Evolutionary conservation across 2,797 vertebrate species (phyloP), one percentile per base, ranked within the genome.

Genomic region (Lateolabrax maculatus): DNA sequence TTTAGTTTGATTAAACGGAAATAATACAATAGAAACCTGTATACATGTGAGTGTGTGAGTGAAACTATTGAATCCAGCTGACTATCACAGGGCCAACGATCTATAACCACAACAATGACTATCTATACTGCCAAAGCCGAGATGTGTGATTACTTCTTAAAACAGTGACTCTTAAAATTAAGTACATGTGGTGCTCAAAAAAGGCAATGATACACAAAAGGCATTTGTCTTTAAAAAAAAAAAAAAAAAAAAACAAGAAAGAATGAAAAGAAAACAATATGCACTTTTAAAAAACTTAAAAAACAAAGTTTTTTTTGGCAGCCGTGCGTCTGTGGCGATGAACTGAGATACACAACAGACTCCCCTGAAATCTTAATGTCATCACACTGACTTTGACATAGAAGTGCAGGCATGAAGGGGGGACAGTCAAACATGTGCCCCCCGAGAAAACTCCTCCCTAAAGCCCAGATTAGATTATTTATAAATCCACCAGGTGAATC

Each of bases 151-250:
- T 79, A 84, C 83, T 89, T 89, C 67, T 71, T 72, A 61, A 74
- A 87, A 90, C 77, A 78, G 79, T 86, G 84, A 91, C 77, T 83
- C 76, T 89, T 81, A 84, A 92, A 92, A 85, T 89, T 86, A 94
- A 93, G 92, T 90, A 92, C 84, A 90, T 81, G 71, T 84, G 90
- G 92, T 92, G 90, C 73, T 93, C 71, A 69, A 83, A 82, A 84
- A 67, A 91, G 88, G 87, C 85, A 85, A 90, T 78, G 83, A 86
- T 81, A 90, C 79, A 88, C 68, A 71, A 90, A 83, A 93, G 83
- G 86, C 88, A 83, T 79, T 71, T 48, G 34, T 87, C 60, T 70
- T 73, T 25, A 29, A 83, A 80, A 83, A 79, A 60, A 49, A 52
- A 75, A 36, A 39, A 34, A 36, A 61, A 36, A 61, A 56, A 31